phyloP scores from a whole-genome alignment of 2,113 vertebrate species.

The Lagopus leucura region DNA sequence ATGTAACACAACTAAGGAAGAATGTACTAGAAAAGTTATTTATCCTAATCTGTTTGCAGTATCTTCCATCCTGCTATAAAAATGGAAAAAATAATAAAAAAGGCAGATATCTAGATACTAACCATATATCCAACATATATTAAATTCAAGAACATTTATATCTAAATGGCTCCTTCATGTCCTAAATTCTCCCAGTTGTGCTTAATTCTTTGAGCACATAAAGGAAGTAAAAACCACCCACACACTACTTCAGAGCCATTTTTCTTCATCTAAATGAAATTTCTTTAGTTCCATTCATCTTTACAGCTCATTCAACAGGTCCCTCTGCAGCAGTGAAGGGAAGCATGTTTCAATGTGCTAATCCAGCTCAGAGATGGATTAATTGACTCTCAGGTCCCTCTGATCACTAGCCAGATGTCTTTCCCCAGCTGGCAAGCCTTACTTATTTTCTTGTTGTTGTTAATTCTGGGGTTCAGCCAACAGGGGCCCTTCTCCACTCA shows the following conservation, averaged over 20 bases:
- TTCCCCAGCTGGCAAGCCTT: constrained; percentile 72
- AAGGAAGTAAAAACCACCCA: constrained; percentile 54
- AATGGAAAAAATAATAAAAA: not conserved
- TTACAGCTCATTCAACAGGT: constrained; percentile 59
- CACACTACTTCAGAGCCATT: constrained; percentile 58
- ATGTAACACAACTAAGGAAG: not conserved
- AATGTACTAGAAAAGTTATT: not conserved
- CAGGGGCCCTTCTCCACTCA: constrained; percentile 47
- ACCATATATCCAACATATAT: not conserved
- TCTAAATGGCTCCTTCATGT: not conserved
- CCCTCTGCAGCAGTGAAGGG: constrained; percentile 55
- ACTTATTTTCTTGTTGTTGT: constrained; percentile 64
- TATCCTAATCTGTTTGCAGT: not conserved
- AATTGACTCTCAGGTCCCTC: constrained; percentile 59
- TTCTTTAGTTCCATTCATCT: constrained; percentile 74
- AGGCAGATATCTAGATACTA: not conserved
- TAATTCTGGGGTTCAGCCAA: constrained; percentile 72
- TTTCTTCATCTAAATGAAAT: constrained; percentile 71
- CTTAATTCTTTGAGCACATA: constrained; percentile 48
- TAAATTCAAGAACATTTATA: not conserved
- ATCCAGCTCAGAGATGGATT: constrained; percentile 58
- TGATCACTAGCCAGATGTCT: constrained; percentile 78
- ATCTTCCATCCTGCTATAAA: not conserved
- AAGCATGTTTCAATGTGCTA: constrained; percentile 67
- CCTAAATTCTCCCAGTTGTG: constrained; percentile 45